phyloP scores from a whole-genome alignment of 2,888 invertebrate species.

The Serrognathus titanus region DNA sequence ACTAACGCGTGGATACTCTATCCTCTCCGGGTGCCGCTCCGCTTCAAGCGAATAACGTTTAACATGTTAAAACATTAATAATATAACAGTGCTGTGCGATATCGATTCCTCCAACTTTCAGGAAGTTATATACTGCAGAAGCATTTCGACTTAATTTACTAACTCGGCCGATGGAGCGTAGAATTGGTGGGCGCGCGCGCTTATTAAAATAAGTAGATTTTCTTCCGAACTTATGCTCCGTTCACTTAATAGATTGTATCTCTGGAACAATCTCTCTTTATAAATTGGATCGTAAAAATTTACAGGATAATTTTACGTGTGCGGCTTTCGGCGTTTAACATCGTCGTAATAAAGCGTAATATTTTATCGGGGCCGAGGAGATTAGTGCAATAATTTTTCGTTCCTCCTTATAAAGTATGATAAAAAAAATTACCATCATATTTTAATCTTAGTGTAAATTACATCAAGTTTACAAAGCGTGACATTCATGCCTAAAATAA shows the following conservation, averaged over 20 bases:
- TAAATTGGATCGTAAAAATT: too few relatives aligned
- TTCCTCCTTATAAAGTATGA: too few relatives aligned
- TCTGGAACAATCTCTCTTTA: not conserved
- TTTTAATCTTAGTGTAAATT: too few relatives aligned
- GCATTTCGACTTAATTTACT: conserved; percentile 18
- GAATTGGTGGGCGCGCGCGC: conserved; percentile 19
- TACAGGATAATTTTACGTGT: too few relatives aligned
- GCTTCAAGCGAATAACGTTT: conserved; percentile 8
- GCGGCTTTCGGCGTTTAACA: too few relatives aligned
- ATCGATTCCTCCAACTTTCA: conserved; percentile 15
- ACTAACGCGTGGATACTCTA: not conserved
- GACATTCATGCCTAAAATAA: too few relatives aligned
- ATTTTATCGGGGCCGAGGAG: too few relatives aligned
- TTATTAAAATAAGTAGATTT: conserved; percentile 21
- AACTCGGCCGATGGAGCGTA: conserved; percentile 20
- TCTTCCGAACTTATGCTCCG: conserved; percentile 14
- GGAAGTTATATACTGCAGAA: conserved; percentile 10
- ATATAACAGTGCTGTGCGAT: conserved; percentile 17
- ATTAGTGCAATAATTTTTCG: too few relatives aligned
- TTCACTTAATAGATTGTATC: conserved; percentile 12
- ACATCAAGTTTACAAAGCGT: too few relatives aligned
- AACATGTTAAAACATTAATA: conserved; percentile 30
- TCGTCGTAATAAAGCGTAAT: too few relatives aligned
- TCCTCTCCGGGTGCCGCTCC: not conserved
- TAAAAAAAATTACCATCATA: too few relatives aligned